Evolutionary conservation across 2,888 invertebrate genomes (phyloP).

Genomic region (Ischnus inquisitorius): DNA sequence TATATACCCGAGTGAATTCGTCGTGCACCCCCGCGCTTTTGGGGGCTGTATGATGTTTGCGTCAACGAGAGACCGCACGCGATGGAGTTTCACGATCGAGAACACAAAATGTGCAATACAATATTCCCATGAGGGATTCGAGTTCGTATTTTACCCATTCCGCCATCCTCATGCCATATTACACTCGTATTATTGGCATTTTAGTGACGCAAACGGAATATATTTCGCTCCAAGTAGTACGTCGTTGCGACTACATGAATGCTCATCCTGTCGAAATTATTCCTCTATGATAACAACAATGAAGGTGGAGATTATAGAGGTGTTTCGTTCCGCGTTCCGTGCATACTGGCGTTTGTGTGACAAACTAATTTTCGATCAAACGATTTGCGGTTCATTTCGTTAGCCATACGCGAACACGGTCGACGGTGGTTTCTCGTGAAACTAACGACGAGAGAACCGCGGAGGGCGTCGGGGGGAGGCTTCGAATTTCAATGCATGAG

Average conservation of each 20-base stretch:
- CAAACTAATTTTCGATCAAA: constrained; percentile 40
- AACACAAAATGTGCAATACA: constrained; percentile 1
- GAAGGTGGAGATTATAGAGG: neutral
- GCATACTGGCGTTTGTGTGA: constrained; percentile 17
- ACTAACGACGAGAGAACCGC: constrained; percentile 10
- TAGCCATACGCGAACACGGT: constrained; percentile 6
- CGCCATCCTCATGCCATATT: constrained; percentile 26
- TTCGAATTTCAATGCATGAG: neutral
- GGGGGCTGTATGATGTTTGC: neutral
- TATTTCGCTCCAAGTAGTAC: constrained; percentile 2
- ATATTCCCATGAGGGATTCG: constrained; percentile 1
- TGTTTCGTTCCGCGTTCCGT: neutral
- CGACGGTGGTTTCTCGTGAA: constrained; percentile 14
- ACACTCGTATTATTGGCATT: constrained; percentile 44
- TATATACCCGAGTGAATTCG: neutral
- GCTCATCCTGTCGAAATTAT: constrained; percentile 31
- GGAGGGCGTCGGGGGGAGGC: neutral
- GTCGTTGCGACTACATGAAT: constrained; percentile 29
- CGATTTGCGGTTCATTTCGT: constrained; percentile 34
- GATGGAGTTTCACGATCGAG: neutral
- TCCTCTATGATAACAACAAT: neutral
- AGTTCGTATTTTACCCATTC: neutral
- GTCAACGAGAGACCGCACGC: neutral
- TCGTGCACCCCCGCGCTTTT: neutral
- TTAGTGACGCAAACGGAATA: constrained; percentile 36